These are phyloP conservation scores for Orbicella faveolata DNA, from an alignment of 64 coral and sea anemone species.

Conservation along the genomic window DNA sequence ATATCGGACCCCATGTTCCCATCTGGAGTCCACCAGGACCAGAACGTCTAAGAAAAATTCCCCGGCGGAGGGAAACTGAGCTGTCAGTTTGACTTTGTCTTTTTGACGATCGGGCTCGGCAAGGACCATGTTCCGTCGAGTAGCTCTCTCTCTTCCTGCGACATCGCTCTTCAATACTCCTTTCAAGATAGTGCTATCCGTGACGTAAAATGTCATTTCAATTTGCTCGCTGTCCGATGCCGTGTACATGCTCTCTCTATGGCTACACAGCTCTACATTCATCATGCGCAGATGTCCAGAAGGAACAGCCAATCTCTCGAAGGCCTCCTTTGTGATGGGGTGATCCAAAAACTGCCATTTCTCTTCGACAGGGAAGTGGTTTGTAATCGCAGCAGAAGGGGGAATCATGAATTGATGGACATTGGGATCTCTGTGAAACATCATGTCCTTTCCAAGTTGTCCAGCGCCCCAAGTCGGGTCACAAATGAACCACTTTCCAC, in stretches of 20 bases:
- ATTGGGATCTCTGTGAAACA: conserved; percentile 55
- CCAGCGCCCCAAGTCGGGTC: conserved; percentile 67
- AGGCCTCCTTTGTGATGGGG: conserved; percentile 16
- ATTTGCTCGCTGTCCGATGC: conserved; percentile 38
- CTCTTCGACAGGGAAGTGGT: conserved; percentile 36
- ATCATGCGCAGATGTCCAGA: conserved; percentile 13
- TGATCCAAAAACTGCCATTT: conserved; percentile 67
- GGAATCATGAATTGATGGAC: conserved; percentile 41
- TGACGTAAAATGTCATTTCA: conserved; percentile 57
- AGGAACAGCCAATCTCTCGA: conserved; percentile 38
- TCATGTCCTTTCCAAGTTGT: conserved; percentile 22
- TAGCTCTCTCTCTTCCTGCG: background rate
- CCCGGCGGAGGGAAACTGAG: conserved; percentile 54
- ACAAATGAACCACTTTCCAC: conserved; percentile 53
- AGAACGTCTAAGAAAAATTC: conserved; percentile 36
- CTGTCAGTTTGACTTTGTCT: conserved; percentile 25
- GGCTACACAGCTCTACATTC: conserved; percentile 35
- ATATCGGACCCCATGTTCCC: conserved; percentile 58
- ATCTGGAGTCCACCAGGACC: conserved; percentile 38
- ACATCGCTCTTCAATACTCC: conserved; percentile 33
- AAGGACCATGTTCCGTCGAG: conserved; percentile 6
- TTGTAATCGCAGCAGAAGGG: conserved; percentile 41
- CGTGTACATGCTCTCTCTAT: conserved; percentile 48
- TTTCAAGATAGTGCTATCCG: conserved; percentile 33
- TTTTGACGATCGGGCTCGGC: conserved; percentile 1